Base-by-base conservation (phyloP, 2,888 invertebrate genomes). In the Laothoe populi region DNA sequence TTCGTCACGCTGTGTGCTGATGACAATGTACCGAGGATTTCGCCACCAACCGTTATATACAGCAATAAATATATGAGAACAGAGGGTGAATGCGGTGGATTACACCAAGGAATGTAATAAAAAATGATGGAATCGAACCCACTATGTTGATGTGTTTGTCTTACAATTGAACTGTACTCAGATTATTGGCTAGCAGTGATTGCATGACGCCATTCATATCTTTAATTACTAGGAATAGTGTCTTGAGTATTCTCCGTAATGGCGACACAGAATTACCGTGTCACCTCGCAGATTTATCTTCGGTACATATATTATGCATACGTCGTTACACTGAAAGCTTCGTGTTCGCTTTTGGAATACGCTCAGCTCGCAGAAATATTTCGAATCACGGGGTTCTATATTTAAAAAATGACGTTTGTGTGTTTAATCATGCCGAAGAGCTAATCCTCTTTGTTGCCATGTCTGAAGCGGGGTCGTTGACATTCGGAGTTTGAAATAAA, bases 1-100 rank as follows among this genome's bases (percentile, higher is more conserved):
- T 84, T 82, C 87, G 84, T 82, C 80, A 74, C 83, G 81, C 80
- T 69, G 70, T 73, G 77, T 77, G 78, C 75, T 73, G 73, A 16
- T 65, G 70, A 64, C 65, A 31, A 59, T 53, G 49, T 62, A 44
- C 23, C n/a, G 59, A 62, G 59, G 62, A 59, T 59, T 62, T 62
- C 40, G 58, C 26, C 35, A 62, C 53, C 53, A 53, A 53, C 53
- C 53, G 53, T 53, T 53, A 53, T 53, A 53, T 53, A 53, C 49
- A 49, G n/a, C 31, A 49, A 31, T 49, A 49, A 49, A 35, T 53
- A 53, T 26, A 49, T 49, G 53, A 19, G 53, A 53, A 53, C 31
- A 53, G 49, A 53, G 53, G 53, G 46, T 11, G 53, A 53, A 31
- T 53, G 49, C 49, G 31, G 16, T 26, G 49, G 53, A 53, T 53